These are phyloP conservation scores for Trachythela sp. DNA, from an alignment of 64 coral and sea anemone species.

Conservation along the genomic window DNA sequence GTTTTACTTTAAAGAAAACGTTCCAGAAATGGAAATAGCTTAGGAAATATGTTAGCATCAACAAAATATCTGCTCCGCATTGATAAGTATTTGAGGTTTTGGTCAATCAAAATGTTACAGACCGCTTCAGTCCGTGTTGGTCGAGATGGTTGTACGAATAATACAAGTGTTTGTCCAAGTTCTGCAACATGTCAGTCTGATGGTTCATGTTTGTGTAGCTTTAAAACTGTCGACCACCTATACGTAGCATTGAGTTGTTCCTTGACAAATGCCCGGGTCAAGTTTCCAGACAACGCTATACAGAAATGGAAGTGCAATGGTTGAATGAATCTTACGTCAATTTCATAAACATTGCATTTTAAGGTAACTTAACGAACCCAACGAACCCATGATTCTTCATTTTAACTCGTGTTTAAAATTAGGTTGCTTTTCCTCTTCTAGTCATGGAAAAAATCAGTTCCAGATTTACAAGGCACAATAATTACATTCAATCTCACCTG, in stretches of 20 bases:
- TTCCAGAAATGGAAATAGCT: no score
- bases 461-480: neutral
- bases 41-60: no score
- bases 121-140: constrained; percentile 30
- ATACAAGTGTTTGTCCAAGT: constrained; percentile 2
- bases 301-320: neutral
- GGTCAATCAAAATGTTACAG: neutral
- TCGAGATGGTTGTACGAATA: neutral
- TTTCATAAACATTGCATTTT: neutral
- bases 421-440: neutral
- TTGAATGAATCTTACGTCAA: neutral
- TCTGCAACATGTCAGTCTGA: neutral
- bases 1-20: no score
- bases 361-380: neutral
- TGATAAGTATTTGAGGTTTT: no score
- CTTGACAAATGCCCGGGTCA: neutral
- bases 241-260: no score
- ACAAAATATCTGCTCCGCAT: no score
- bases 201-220: neutral
- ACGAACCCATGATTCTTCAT: neutral
- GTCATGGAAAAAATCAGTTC: neutral
- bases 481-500: neutral
- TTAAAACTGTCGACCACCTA: no score
- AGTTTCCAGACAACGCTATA: neutral
- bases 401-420: neutral